Evolutionary conservation across 2,888 invertebrate genomes (phyloP), one percentile per base, ranked within the genome.

Genomic region (Oasisia sp.): DNA sequence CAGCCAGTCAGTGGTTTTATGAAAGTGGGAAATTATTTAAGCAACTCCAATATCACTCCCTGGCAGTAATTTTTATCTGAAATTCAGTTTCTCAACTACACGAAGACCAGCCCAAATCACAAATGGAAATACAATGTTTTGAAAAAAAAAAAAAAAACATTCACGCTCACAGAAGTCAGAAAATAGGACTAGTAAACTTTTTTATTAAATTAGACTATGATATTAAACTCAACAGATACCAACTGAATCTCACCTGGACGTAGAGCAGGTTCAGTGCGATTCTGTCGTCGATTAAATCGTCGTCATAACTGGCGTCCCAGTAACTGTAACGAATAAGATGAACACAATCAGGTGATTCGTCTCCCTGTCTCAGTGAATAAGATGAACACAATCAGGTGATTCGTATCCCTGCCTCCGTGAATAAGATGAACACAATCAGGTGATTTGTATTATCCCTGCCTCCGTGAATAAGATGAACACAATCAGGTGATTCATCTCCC

Each of bases 281-380:
- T 93, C 97, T 97, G 96, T 99, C 98, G 93, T 97, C 97, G 97
- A 98, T 97, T 94, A 99, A 97, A 95, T 98, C 98, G 93, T 97
- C 97, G 97, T 99, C 99, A 96, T 98, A 98, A 92, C 97, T 97
- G 45, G 97, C 97, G 96, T 99, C 98, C 99, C 99, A 99, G 96
- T 98, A 99, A 97, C 98, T 98, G 96, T 93, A 92, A 89, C 19
- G 89, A 89, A 5, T 27, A 19, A 32, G 14, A n/a, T n/a, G 45
- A 91, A 11, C 91, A 91, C 45, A 45, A n/a, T 91, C 12, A 50
- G 14, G 14, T 50, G 50, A 12, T 14, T 12, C 9, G 50, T 50
- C 14, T 45, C n/a, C n/a, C n/a, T n/a, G n/a, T n/a, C n/a, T n/a
- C 93, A 92, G 89, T 11, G 89, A 89, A 3, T 19, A 12, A 32